Evolutionary conservation across 2,797 vertebrate species (phyloP), one percentile per base, ranked within the genome.

Genomic region (Telmatherina bonti): DNA sequence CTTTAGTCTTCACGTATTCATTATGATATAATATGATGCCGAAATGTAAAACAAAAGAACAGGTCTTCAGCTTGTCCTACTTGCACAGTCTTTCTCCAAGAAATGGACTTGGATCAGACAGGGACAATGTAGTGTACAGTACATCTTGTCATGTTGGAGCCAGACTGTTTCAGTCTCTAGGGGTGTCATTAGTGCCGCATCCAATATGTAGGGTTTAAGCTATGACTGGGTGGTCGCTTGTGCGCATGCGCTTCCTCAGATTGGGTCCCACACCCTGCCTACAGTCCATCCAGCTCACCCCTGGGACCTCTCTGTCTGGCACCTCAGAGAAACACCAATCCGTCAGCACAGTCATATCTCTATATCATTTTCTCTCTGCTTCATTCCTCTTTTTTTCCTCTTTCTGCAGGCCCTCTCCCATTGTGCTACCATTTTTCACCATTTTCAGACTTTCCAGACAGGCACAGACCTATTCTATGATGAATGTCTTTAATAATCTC

Each of bases 401-500:
- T 83, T 74, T 73, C 62, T 78, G 52, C 41, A 36, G 53, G 67
- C 45, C 4, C 2, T 68, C 35, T 31, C 67, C 62, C 33, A 57
- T 70, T 70, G 55, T 51, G 62, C 64, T 29, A 15, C 77, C 71
- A 79, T 85, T 88, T 78, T 73, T 87, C 73, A 81, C 83, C 65
- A 81, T 82, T 88, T 79, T 66, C 81, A 76, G 52, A 79, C 81
- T 74, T 84, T 87, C 71, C 78, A 81, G 77, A 78, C 74, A 77
- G 78, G 54, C 78, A 81, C 45, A 36, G 79, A 74, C 75, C 74
- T 73, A 71, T 60, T 29, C 77, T 70, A 74, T 93, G 92, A 93
- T 91, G 67, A 92, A 94, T 92, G 90, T 77, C 78, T 89, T 89
- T 93, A 91, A 94, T 93, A 91, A 93, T 93, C 87, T 91, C 77